phyloP scores from a whole-genome alignment of 2,797 vertebrate genomes.

The Oreonectes daqikongensis region DNA sequence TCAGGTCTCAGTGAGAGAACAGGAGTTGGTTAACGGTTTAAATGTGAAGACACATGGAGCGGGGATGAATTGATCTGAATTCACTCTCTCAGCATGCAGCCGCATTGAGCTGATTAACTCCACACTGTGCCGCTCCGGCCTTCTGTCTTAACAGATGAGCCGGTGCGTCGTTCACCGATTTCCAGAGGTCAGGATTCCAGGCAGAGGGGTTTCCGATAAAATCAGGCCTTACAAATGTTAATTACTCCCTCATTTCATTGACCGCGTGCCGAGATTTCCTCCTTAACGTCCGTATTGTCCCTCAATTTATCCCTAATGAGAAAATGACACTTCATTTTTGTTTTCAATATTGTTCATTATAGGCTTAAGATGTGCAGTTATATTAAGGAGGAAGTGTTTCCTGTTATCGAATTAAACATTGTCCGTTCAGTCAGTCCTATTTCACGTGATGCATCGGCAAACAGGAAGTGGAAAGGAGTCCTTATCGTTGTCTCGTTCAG shows the following conservation, averaged over 20 bases:
- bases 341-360: not conserved
- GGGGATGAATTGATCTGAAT: slow-evolving; percentile 64
- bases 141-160: slow-evolving; percentile 66
- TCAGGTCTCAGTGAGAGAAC: not conserved
- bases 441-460: not conserved
- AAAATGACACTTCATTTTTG: slow-evolving; percentile 1
- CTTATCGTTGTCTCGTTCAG: slow-evolving; percentile 15
- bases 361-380: not conserved
- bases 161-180: slow-evolving; percentile 60
- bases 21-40: not conserved
- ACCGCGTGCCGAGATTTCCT: slow-evolving; percentile 55
- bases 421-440: not conserved
- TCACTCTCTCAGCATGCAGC: slow-evolving; percentile 53
- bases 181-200: slow-evolving; percentile 44
- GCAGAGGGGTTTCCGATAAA: slow-evolving; percentile 66
- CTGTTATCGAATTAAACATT: not conserved
- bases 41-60: not conserved
- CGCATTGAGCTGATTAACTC: slow-evolving; percentile 70
- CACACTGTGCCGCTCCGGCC: slow-evolving; percentile 64
- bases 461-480: slow-evolving; percentile 13
- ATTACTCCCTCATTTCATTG: slow-evolving; percentile 61
- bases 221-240: slow-evolving; percentile 71
- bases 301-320: slow-evolving; percentile 3
- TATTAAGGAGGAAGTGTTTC: not conserved
- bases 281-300: slow-evolving; percentile 9